A percentile compares a stretch with the other conserved stretches of the same genome.
These are phyloP conservation scores for Garrulus glandarius DNA, from an alignment of 2,797 vertebrate species.

Conservation along the genomic window DNA sequence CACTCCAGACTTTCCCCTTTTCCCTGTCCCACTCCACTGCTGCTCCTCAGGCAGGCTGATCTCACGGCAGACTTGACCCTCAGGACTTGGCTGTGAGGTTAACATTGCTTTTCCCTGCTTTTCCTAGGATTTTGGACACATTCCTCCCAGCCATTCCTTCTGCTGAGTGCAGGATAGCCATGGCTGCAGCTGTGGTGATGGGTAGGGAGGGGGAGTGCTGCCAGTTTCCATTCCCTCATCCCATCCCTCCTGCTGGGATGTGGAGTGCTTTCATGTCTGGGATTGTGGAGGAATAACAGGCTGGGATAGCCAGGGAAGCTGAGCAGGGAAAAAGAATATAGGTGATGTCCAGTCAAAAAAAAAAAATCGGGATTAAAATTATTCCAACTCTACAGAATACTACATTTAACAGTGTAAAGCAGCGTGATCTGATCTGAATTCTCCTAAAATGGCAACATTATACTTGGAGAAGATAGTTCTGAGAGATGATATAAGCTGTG, in stretches of 20 bases:
- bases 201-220: background rate
- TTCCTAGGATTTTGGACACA: background rate
- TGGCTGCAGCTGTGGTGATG: background rate
- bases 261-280: background rate
- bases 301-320: background rate
- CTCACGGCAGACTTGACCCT: background rate
- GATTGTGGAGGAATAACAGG: background rate
- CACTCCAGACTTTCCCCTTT: background rate
- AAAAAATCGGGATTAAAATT: background rate
- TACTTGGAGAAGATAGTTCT: background rate
- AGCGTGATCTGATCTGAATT: background rate
- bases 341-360: background rate
- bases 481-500: background rate
- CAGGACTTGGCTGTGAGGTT: background rate
- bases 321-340: background rate
- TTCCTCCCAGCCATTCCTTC: background rate
- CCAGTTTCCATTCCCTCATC: background rate
- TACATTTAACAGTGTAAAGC: background rate
- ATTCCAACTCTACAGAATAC: background rate
- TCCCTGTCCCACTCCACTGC: background rate
- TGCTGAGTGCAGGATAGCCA: background rate
- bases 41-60: background rate
- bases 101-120: background rate
- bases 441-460: background rate
- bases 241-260: background rate